A percentile compares a stretch with the other conserved stretches of the same genome.
Conservation (phyloP, 2,113 vertebrate species). For the Thermophis baileyi region DNA sequence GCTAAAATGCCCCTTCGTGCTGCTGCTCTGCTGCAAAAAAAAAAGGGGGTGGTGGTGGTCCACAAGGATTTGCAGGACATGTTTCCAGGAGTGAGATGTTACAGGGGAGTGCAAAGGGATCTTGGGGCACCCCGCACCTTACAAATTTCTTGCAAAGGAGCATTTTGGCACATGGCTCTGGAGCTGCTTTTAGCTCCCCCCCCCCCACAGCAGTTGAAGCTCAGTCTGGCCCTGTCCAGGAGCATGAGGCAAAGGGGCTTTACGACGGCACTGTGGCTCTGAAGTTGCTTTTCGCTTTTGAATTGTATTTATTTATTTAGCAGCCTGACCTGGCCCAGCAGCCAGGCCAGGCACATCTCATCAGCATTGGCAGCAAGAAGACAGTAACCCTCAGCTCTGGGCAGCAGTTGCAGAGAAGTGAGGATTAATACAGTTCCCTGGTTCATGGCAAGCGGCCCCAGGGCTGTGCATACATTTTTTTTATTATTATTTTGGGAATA, state of each 20-base stretch:
- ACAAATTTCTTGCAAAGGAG: background rate
- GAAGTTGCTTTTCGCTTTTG: background rate
- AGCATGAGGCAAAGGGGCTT: background rate
- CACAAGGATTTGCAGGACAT: background rate
- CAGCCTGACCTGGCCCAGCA: background rate
- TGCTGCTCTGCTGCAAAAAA: background rate
- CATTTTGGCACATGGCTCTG: background rate
- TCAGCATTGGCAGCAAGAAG: background rate
- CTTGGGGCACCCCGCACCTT: background rate
- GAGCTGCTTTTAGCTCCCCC: background rate
- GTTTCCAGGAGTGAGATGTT: background rate
- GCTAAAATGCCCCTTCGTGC: background rate
- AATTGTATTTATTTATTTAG: background rate
- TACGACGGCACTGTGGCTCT: background rate
- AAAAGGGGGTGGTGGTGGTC: accelerated
- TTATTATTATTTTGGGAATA: background rate
- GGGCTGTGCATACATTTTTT: background rate
- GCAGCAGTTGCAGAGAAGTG: background rate
- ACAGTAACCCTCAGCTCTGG: background rate
- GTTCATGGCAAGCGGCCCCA: background rate
- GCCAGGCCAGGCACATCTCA: background rate
- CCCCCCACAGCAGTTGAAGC: background rate
- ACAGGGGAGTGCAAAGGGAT: background rate
- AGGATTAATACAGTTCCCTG: background rate
- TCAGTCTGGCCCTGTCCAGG: background rate